Base-by-base conservation (phyloP, 2,888 invertebrate genomes). In the Acleris cristana region DNA sequence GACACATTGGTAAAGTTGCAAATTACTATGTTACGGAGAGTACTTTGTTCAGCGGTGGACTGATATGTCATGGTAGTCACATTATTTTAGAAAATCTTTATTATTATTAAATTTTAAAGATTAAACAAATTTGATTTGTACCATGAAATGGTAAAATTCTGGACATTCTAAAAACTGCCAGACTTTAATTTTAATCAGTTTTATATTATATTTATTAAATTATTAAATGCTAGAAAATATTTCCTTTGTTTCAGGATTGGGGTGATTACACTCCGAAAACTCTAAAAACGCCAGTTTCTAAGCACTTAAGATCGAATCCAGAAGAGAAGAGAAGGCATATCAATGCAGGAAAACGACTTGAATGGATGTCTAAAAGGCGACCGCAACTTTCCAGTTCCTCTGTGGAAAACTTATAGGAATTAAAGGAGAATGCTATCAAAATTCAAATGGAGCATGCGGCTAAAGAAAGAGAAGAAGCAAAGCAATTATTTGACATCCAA, bases 341-440 rank as follows among this genome's bases (percentile, higher is more conserved):
- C 18, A 49, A 49, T 49, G 16, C 49, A n/a, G 49, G 49, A 49
- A 49, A 49, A 49, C n/a, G 49, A 49, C 44, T 44, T 44, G 44
- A 44, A 44, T 44, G 44, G 44, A 44, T 44, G 44, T 44, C 44
- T 44, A 44, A 44, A 44, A 44, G 44, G 44, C 44, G 26, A 30
- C 44, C 44, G 44, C 44, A 44, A 16, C 44, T 44, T 44, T 44
- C 12, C 16, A 44, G 44, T 14, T 12, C 44, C 44, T 44, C 44
- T 44, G 14, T 14, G 16, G 44, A 44, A 44, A 44, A 44, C 44
- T 44, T 44, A 16, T 16, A 44, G 12, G 44, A 14, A 16, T 16
- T 44, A 44, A 44, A 44, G 44, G 16, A 5, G 44, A 44, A 44
- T 14, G 44, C 44, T 16, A 44, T 44, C 44, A 44, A 44, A 44